Evolutionary conservation across 2,888 invertebrate genomes (phyloP).

Genomic region (Kuschelorhynchus macadamiae): DNA sequence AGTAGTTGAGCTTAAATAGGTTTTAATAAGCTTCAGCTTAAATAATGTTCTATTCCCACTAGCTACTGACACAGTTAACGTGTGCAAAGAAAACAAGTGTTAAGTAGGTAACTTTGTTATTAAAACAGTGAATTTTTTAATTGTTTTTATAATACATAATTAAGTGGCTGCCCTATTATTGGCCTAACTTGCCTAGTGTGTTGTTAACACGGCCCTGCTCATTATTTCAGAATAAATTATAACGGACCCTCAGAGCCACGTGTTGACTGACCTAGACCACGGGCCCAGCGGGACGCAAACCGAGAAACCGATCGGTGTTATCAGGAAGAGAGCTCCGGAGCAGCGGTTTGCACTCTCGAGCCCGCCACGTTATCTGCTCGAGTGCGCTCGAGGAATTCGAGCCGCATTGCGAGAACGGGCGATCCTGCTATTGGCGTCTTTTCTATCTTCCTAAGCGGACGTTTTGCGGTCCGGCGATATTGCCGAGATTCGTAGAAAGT

Average conservation of each 20-base stretch:
- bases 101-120: no score
- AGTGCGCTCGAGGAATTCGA: conserved; percentile 49
- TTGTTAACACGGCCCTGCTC: no score
- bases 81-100: no score
- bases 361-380: conserved; percentile 47
- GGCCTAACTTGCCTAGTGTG: no score
- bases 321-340: conserved; percentile 44
- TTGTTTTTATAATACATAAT: no score
- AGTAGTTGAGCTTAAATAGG: no score
- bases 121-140: no score
- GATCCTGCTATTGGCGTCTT: conserved; percentile 43
- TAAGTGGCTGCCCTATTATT: no score
- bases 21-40: no score
- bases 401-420: conserved; percentile 43
- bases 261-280: conserved; percentile 50
- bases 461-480: conserved; percentile 15
- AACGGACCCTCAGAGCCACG: conserved; percentile 44
- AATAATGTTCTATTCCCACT: no score
- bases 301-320: conserved; percentile 43
- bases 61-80: no score
- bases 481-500: conserved; percentile 18
- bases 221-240: conserved; percentile 25
- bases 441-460: conserved; percentile 44
- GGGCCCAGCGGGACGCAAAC: conserved; percentile 45
- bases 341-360: conserved; percentile 40